Evolutionary conservation across 2,113 vertebrate species (phyloP), one percentile per base, ranked within the genome.

Genomic region (Sinocyclocheilus anshuiensis): DNA sequence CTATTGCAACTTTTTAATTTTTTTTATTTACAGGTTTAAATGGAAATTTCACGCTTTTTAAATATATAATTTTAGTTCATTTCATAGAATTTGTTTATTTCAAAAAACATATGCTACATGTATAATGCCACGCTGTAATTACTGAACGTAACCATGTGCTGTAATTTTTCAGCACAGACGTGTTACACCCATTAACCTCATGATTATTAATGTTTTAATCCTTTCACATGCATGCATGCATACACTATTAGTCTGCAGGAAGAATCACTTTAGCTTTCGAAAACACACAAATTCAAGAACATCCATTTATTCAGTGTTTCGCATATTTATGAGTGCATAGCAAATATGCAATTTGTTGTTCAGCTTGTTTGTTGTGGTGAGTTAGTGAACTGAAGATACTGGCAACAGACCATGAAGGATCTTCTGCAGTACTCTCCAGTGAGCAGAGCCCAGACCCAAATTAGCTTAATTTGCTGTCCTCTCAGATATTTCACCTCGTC

Each of bases 141-240:
- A 79, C 22, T 81, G 26, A 87, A 55, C 22, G 16, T 48, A 77
- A 61, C 84, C 29, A 33, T 80, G 22, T 72, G 61, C 45, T 76
- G 20, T 29, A 39, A 86, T 78, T 72, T 57, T 29, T 61, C 57
- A 50, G 36, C 65, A 63, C 22, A 53, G 57, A 45, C 36, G 29
- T 29, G 11, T 36, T 53, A 42, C 33, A 29, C 75, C n/a, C 61
- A 77, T 83, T 77, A 85, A 81, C 16, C 86, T 84, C 57, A 63
- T 83, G 75, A 79, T 63, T 78, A 86, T 84, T 74, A 55, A 69
- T 80, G 36, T 76, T 36, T 67, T 48, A 81, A 86, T 84, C 55
- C 22, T 16, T 53, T 18, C 36, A n/a, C 6, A 63, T 86, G 75
- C 33, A 79, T 59, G 33, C 79, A 53, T 50, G 29, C 67, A 77